Percentiles rank a stretch among this genome's conserved stretches.
phyloP scores from a whole-genome alignment of 2,113 vertebrate genomes.

The Todiramphus chloris region DNA sequence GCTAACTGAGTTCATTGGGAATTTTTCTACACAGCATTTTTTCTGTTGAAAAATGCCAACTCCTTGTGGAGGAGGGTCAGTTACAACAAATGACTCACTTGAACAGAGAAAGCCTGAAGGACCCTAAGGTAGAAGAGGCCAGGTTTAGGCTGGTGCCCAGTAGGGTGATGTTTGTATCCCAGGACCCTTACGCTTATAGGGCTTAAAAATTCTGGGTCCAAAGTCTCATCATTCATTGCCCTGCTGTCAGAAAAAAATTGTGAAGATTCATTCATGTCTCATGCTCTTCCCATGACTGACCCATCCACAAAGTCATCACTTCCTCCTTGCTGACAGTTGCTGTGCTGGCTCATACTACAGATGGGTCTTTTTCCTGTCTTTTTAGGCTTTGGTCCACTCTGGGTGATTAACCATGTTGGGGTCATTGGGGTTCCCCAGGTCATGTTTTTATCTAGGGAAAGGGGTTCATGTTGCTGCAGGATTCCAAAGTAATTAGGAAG shows the following conservation, averaged over 20 bases:
- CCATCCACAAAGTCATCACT: background rate
- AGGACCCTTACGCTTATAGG: rapidly evolving
- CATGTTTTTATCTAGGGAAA: background rate
- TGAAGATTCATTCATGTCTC: background rate
- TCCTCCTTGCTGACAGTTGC: background rate
- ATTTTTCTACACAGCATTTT: background rate
- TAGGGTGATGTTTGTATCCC: background rate
- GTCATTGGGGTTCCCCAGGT: background rate
- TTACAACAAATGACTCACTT: background rate
- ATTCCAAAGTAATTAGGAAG: background rate
- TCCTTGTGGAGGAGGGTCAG: background rate
- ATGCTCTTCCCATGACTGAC: background rate
- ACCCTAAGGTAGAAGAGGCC: background rate
- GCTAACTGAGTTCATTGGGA: background rate
- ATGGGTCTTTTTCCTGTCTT: background rate
- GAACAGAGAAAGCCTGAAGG: background rate
- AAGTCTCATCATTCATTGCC: background rate
- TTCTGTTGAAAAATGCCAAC: background rate
- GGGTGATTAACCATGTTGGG: background rate
- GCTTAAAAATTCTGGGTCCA: background rate
- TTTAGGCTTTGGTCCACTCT: background rate
- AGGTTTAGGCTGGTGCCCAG: background rate
- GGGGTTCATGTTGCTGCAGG: background rate
- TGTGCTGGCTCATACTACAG: background rate
- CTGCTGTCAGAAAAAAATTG: background rate